Conservation (phyloP, 2,797 vertebrate genomes). For the Fratercula arctica region DNA sequence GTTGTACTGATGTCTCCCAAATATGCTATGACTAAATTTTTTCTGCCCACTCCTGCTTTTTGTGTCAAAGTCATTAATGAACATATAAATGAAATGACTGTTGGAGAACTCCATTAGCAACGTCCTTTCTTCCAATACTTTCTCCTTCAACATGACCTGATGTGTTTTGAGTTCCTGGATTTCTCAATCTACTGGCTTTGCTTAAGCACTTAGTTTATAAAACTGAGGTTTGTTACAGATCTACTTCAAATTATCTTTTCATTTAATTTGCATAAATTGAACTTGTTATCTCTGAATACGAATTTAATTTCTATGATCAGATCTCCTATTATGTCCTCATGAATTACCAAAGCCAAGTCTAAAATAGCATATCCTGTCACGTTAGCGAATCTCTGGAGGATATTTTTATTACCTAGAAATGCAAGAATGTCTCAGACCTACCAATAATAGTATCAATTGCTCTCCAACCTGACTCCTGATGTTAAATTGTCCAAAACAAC, state of each 20-base stretch:
- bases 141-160: background rate
- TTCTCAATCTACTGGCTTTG: background rate
- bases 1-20: background rate
- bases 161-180: background rate
- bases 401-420: slow-evolving; percentile 9
- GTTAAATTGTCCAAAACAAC: slow-evolving; percentile 24
- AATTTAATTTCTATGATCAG: background rate
- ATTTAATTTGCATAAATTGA: background rate
- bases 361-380: background rate
- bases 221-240: background rate
- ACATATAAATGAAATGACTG: background rate
- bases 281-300: background rate
- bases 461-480: slow-evolving; percentile 7
- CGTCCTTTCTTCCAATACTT: background rate
- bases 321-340: background rate
- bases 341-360: background rate
- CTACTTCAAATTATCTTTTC: background rate
- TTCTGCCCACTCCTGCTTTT: background rate
- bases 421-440: background rate
- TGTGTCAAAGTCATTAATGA: background rate
- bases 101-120: background rate
- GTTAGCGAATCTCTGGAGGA: background rate
- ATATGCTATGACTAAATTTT: background rate
- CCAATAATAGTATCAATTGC: background rate
- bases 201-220: background rate